Evolutionary conservation across 2,113 vertebrate genomes (phyloP).

Genomic region (Malurus alboscapulatus): DNA sequence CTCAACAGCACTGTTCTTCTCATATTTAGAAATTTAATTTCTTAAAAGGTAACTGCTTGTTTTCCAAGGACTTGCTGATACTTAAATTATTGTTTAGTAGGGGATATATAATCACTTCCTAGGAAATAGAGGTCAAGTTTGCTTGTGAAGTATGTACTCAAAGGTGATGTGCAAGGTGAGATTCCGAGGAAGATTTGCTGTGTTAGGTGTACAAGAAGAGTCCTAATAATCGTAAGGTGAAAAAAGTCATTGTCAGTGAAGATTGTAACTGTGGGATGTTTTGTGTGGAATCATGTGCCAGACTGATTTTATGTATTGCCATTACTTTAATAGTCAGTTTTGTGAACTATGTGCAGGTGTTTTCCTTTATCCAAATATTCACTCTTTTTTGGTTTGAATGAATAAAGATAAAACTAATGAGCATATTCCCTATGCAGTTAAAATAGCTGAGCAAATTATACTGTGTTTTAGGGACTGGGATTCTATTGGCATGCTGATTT

Average conservation of each 20-base stretch:
- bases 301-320: background rate
- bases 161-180: background rate
- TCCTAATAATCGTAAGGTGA: background rate
- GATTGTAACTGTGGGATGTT: background rate
- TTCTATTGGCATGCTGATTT: constrained; percentile 24
- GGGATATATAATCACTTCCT: background rate
- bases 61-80: background rate
- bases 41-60: background rate
- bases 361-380: background rate
- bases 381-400: background rate
- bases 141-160: background rate
- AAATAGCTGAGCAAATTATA: background rate
- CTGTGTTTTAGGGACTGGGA: constrained; percentile 2
- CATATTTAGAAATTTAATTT: background rate
- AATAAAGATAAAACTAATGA: background rate
- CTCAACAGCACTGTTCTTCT: background rate
- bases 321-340: background rate
- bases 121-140: background rate
- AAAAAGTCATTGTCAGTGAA: background rate
- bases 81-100: background rate
- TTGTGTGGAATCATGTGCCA: background rate
- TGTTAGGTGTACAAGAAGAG: background rate
- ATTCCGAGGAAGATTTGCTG: background rate
- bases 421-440: background rate
- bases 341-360: background rate